A percentile compares a stretch with the other conserved stretches of the same genome.
Conservation (phyloP, 2,113 vertebrate species). For the Rostratula benghalensis region DNA sequence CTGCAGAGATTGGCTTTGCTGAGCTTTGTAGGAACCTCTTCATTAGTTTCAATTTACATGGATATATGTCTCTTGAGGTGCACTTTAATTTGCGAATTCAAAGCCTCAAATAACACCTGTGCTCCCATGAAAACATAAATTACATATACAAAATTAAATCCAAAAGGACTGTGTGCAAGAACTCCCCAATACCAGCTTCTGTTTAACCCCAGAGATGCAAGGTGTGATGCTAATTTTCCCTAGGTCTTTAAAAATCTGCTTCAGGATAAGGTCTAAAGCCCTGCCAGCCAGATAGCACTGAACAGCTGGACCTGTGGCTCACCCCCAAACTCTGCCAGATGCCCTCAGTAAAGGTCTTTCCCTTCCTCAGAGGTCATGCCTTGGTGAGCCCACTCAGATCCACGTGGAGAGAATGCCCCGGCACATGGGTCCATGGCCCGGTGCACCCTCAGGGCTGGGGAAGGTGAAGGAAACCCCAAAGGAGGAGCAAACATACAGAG, state of each 20-base stretch:
- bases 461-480: background rate
- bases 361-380: background rate
- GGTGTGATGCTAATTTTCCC: background rate
- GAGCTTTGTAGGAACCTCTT: background rate
- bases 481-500: background rate
- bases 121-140: background rate
- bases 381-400: background rate
- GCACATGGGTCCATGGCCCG: background rate
- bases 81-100: background rate
- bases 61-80: background rate
- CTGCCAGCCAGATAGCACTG: background rate
- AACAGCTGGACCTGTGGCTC: background rate
- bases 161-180: background rate
- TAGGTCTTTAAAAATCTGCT: background rate
- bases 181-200: background rate
- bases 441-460: background rate
- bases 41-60: conserved; percentile 30
- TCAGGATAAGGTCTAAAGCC: background rate
- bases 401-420: fast-evolving
- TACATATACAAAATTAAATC: background rate
- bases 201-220: background rate
- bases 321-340: background rate
- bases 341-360: background rate
- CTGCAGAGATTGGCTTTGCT: background rate
- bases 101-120: background rate